phyloP scores from a whole-genome alignment of 92 coral and sea anemone genomes.

The Phenganax subtilis region DNA sequence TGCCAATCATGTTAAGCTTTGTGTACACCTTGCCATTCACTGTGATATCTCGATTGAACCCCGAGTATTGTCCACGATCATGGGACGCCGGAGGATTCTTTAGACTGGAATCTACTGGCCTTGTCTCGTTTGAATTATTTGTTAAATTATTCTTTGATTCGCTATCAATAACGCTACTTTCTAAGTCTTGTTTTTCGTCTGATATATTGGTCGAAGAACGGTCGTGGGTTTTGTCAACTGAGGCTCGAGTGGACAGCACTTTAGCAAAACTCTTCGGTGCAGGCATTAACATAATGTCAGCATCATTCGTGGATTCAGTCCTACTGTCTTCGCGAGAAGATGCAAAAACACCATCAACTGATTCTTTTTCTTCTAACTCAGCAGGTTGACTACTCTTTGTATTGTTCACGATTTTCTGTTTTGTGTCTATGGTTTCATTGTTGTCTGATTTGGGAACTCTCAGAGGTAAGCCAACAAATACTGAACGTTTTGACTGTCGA shows the following conservation, averaged over 20 bases:
- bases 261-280: too few relatives aligned
- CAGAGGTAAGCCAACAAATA: conserved; percentile 1
- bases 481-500: conserved; percentile 6
- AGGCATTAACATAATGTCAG: neutral
- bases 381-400: neutral
- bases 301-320: neutral
- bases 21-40: conserved; percentile 79
- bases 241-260: too few relatives aligned
- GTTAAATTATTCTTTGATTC: too few relatives aligned
- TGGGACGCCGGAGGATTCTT: neutral
- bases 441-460: neutral
- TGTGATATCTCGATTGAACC: neutral
- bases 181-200: too few relatives aligned
- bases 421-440: neutral
- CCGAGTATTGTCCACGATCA: neutral
- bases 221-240: too few relatives aligned
- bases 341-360: conserved; percentile 7
- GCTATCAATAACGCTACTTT: too few relatives aligned
- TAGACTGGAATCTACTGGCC: too few relatives aligned
- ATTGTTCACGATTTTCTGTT: neutral
- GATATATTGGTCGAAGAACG: too few relatives aligned
- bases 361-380: neutral
- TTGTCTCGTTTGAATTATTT: too few relatives aligned
- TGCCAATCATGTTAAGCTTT: conserved; percentile 74
- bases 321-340: neutral